A percentile compares a stretch with the other conserved stretches of the same genome.
These are phyloP conservation scores for Xylocopa sonorina DNA, from an alignment of 1,140 invertebrate genomes.

Conservation along the genomic window DNA sequence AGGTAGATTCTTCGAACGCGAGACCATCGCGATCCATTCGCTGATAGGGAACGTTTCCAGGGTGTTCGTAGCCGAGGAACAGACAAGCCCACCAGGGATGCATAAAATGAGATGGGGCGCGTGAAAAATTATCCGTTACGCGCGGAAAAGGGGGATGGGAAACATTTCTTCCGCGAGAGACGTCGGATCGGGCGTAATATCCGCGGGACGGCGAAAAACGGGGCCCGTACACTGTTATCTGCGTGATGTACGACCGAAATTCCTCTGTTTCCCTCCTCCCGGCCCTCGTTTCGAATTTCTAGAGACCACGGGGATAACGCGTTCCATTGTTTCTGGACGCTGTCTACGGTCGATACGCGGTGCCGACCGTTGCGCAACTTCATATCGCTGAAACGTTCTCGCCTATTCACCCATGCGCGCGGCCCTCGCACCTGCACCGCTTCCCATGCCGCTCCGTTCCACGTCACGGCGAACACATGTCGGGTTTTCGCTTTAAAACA, in stretches of 20 bases:
- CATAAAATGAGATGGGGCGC: neutral
- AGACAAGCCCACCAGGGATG: neutral
- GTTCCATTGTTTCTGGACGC: slow-evolving; percentile 29
- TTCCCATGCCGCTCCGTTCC: neutral
- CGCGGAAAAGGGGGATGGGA: neutral
- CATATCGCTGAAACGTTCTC: slow-evolving; percentile 13
- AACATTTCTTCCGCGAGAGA: slow-evolving; percentile 4
- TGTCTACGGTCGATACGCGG: slow-evolving; percentile 24
- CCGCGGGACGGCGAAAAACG: neutral
- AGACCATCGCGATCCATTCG: neutral
- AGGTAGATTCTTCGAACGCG: neutral
- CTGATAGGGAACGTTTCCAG: neutral
- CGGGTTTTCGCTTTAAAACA: neutral
- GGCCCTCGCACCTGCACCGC: neutral
- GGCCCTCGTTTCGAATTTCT: neutral
- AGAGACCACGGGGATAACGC: slow-evolving; percentile 12
- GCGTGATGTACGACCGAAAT: slow-evolving; percentile 18
- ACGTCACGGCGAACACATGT: neutral
- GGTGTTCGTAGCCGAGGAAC: neutral
- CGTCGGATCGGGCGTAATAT: neutral
- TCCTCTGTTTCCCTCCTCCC: neutral
- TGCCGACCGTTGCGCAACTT: slow-evolving; percentile 8
- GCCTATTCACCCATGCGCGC: neutral
- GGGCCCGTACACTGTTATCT: slow-evolving; percentile 14
- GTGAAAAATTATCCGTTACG: neutral